These are phyloP conservation scores for Pachyseris speciosa DNA, from an alignment of 64 coral and sea anemone species.

Conservation along the genomic window DNA sequence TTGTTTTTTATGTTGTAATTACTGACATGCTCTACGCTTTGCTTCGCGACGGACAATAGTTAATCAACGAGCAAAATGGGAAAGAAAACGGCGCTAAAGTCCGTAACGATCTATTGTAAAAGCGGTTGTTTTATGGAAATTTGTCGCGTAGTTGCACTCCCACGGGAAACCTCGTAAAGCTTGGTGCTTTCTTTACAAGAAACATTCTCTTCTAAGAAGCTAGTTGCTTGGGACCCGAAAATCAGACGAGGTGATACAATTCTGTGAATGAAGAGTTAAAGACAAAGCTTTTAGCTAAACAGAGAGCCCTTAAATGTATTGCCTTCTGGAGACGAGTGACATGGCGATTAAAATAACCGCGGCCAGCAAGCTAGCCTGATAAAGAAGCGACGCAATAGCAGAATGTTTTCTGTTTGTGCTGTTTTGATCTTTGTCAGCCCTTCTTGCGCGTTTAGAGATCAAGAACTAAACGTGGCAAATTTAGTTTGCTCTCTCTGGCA, in stretches of 20 bases:
- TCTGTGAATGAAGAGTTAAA: neutral
- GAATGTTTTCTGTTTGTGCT: too few species aligned
- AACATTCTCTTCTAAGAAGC: neutral
- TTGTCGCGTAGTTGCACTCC: slow-evolving; percentile 1
- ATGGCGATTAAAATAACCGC: neutral
- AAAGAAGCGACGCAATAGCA: neutral
- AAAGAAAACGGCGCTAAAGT: neutral
- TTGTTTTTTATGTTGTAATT: slow-evolving; percentile 61
- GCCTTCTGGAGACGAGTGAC: neutral
- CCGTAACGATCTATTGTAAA: slow-evolving; percentile 21
- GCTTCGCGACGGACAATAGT: slow-evolving; percentile 12
- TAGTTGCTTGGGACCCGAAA: slow-evolving; percentile 15
- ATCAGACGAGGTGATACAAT: neutral
- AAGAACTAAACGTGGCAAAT: too few species aligned
- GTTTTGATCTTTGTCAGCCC: too few species aligned
- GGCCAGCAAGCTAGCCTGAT: neutral
- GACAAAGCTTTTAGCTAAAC: neutral
- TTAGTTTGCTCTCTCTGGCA: too few species aligned
- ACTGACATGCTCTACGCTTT: slow-evolving; percentile 3
- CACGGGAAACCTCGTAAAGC: slow-evolving; percentile 7
- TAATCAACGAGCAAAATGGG: neutral
- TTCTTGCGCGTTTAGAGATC: too few species aligned
- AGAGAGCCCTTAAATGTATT: neutral
- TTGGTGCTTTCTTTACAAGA: neutral
- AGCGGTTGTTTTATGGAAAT: slow-evolving; percentile 7